Base-by-base conservation (phyloP, 2,113 vertebrate species). In the Oncorhynchus masou region DNA sequence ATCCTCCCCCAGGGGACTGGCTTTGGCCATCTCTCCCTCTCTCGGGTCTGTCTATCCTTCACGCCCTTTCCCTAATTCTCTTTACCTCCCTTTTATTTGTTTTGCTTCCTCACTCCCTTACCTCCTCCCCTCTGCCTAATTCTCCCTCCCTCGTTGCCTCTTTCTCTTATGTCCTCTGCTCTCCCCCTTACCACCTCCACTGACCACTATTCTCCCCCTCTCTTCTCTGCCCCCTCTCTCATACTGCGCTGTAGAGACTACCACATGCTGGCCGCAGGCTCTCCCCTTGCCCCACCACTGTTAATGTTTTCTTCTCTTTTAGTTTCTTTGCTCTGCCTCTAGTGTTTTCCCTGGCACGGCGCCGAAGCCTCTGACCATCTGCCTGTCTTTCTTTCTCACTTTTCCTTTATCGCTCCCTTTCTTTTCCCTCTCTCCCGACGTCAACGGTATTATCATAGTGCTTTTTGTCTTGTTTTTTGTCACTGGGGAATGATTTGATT, bases 291-390 rank as follows among this genome's bases (percentile, higher is more conserved):
- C 25, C 1, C 45, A 29, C 62, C 65, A 15, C 74, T 81, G 15
- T 29, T 67, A 1, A 8, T 68, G 69, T 29, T 74, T 27, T 72
- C 29, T 74, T 78, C 74, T 62, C 80, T 62, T 81, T 65, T 19
- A 31, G 78, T 79, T 81, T 77, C 60, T 81, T 60, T 76, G 64
- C 80, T 71, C 74, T 71, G 70, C 79, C 83, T 76, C 75, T 80
- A 79, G 79, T 86, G 81, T 87, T 70, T 70, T 80, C 71, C 73
- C 77, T 87, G 82, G 84, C 84, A 16, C n/a, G 20, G 57, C 68
- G 84, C 87, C 89, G 83, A 68, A 20, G 74, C 76, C 81, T 75
- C 73, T 68, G 54, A 87, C 84, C 85, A 88, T 88, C 90, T 90
- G 88, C 82, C 80, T 78, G 75, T 64, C 75, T 84, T 76, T 84